Percentiles rank a stretch among this genome's conserved stretches.
These are phyloP conservation scores for Anoncus sp. DNA, from an alignment of 2,888 invertebrate species.

Conservation along the genomic window DNA sequence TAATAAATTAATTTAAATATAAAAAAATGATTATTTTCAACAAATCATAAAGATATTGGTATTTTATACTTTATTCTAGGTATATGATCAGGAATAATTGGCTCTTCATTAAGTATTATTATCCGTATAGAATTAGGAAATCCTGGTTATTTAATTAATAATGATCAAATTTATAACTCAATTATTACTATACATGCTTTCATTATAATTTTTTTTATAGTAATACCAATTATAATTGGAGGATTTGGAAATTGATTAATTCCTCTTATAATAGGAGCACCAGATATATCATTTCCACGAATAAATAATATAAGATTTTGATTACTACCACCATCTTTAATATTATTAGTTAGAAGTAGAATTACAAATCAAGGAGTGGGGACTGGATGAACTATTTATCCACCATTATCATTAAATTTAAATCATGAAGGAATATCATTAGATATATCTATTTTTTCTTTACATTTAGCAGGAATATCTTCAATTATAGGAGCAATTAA, in stretches of 20 bases:
- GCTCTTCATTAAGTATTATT: background rate
- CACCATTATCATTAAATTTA: constrained; percentile 87
- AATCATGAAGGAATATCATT: constrained; percentile 88
- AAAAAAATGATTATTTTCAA: too few species aligned
- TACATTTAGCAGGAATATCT: constrained; percentile 90
- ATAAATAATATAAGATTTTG: constrained; percentile 95
- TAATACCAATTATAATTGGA: constrained; percentile 90
- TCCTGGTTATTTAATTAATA: constrained; percentile 88
- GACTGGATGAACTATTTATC: constrained; percentile 92
- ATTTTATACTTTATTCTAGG: too few species aligned
- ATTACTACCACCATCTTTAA: constrained; percentile 88
- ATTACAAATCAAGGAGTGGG: constrained; percentile 89
- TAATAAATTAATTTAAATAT: too few species aligned
- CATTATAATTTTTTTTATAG: constrained; percentile 93
- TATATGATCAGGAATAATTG: too few species aligned
- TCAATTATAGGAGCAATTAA: constrained; percentile 91
- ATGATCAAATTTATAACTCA: constrained; percentile 92
- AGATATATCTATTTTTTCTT: constrained; percentile 90
- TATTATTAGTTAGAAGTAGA: constrained; percentile 87
- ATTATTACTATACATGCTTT: constrained; percentile 92
- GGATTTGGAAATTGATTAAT: constrained; percentile 94
- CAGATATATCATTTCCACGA: constrained; percentile 93
- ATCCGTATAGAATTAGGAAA: constrained; percentile 86
- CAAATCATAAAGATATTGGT: too few species aligned
- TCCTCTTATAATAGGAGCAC: constrained; percentile 90